Evolutionary conservation across 2,797 vertebrate species (phyloP).

Genomic region (Gallirallus australis): DNA sequence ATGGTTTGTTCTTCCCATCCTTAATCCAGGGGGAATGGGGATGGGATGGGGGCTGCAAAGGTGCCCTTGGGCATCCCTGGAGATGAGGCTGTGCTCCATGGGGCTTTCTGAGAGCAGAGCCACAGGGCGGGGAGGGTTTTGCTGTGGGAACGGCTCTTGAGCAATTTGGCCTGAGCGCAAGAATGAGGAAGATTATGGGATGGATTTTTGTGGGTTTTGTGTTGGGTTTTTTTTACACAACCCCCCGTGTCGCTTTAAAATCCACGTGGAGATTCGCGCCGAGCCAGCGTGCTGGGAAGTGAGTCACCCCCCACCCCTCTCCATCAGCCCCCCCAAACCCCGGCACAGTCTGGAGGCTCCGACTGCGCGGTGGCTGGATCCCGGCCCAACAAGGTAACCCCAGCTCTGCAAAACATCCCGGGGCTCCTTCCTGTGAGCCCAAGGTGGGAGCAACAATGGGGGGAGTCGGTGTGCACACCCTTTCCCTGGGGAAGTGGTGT

Average conservation of each 20-base stretch:
- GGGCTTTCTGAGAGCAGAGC: background rate
- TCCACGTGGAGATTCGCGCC: fast-evolving
- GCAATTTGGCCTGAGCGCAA: background rate
- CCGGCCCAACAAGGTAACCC: background rate
- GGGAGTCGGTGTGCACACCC: background rate
- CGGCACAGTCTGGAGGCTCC: background rate
- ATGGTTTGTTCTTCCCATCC: fast-evolving
- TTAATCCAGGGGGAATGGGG: too few species aligned
- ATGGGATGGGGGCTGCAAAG: background rate
- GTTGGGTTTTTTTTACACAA: background rate
- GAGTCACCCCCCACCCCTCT: background rate
- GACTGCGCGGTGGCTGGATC: background rate
- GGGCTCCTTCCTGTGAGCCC: background rate
- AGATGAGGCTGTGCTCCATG: fast-evolving
- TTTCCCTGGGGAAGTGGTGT: background rate
- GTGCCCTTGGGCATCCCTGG: background rate
- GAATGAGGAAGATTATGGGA: background rate
- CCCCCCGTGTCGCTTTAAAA: background rate
- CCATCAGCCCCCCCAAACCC: background rate
- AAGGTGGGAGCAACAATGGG: fast-evolving
- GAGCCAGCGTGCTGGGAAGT: background rate
- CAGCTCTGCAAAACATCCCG: fast-evolving
- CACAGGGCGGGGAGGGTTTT: fast-evolving
- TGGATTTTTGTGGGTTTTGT: too few species aligned
- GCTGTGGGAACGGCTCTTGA: background rate